A percentile compares a stretch with the other conserved stretches of the same genome.
Conservation (phyloP, 2,113 vertebrate species). For the Excalfactoria chinensis region DNA sequence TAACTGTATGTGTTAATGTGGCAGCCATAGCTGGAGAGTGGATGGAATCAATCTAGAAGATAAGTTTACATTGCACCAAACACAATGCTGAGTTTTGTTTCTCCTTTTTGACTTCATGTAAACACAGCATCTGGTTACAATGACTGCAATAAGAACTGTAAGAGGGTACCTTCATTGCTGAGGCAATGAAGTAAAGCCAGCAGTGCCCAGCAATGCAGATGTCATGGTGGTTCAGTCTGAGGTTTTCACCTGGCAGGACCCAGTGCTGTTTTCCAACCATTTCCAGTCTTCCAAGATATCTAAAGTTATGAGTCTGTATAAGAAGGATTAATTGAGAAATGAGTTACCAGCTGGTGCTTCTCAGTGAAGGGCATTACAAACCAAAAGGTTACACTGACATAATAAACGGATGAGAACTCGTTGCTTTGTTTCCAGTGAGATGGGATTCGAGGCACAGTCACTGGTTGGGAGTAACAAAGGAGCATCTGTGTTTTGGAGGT, state of each 20-base stretch:
- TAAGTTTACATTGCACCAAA: accelerated
- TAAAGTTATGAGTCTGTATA: background rate
- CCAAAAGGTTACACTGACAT: background rate
- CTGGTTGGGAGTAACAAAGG: accelerated
- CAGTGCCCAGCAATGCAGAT: accelerated
- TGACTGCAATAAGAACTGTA: background rate
- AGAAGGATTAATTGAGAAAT: background rate
- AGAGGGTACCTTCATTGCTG: accelerated
- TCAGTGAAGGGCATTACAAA: background rate
- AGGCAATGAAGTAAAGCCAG: background rate
- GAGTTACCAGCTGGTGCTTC: background rate
- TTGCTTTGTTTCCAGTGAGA: background rate
- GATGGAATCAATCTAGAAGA: background rate
- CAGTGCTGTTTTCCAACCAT: background rate
- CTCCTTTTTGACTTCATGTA: no score
- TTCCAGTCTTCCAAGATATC: background rate
- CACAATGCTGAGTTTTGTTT: background rate
- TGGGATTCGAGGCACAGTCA: background rate
- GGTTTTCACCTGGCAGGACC: background rate
- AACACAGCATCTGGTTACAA: background rate
- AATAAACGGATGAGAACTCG: background rate
- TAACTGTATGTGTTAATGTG: background rate
- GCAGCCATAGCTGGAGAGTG: accelerated
- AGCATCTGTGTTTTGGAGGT: no score
- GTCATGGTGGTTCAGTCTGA: background rate